Percentiles rank a stretch among this genome's conserved stretches.
These are phyloP conservation scores for Andrena bicolor DNA, from an alignment of 2,888 invertebrate genomes.

Conservation along the genomic window DNA sequence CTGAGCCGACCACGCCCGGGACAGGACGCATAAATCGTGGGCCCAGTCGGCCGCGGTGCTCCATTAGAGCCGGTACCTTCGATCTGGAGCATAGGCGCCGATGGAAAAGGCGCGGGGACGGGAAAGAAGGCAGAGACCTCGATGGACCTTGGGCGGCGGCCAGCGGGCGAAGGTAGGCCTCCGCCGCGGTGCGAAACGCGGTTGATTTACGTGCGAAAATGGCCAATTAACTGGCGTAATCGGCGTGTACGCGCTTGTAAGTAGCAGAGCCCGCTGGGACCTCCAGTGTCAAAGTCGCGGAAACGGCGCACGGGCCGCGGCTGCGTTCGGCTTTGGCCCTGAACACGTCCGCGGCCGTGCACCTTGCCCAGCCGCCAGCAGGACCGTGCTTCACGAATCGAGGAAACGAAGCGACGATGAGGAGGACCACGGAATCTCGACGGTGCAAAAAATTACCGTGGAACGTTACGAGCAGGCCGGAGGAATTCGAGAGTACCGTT, in stretches of 20 bases:
- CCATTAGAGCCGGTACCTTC: conserved; percentile 54
- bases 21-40: conserved; percentile 53
- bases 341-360: conserved; percentile 47
- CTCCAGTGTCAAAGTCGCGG: conserved; percentile 54
- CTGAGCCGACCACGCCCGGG: conserved; percentile 51
- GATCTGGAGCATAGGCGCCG: conserved; percentile 29
- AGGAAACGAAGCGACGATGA: conserved; percentile 29
- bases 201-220: conserved; percentile 77
- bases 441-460: conserved; percentile 29
- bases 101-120: conserved; percentile 46
- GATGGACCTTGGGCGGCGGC: conserved; percentile 75
- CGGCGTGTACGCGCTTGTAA: conserved; percentile 40
- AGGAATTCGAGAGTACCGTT: conserved; percentile 59
- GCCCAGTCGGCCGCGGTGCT: conserved; percentile 9
- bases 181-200: conserved; percentile 63
- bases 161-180: conserved; percentile 69
- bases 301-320: conserved; percentile 42
- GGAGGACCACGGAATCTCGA: background rate
- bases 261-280: conserved; percentile 6
- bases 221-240: conserved; percentile 76
- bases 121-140: conserved; percentile 55
- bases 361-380: conserved; percentile 20
- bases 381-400: conserved; percentile 16
- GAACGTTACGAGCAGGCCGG: conserved; percentile 13
- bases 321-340: conserved; percentile 24